Evolutionary conservation across 2,797 vertebrate genomes (phyloP).

Genomic region (Antennarius maculatus): DNA sequence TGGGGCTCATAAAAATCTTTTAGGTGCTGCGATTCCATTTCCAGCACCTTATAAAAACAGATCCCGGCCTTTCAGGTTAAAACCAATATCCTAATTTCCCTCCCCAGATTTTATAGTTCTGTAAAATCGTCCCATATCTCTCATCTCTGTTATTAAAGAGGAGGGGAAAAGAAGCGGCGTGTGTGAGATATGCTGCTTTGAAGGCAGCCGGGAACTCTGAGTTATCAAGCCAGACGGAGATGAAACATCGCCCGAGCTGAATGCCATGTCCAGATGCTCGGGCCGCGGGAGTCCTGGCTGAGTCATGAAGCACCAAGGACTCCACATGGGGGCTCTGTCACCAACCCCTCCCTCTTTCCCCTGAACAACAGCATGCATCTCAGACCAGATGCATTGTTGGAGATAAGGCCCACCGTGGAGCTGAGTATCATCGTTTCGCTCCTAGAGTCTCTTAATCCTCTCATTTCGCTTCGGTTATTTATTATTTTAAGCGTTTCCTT

Average conservation of each 20-base stretch:
- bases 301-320: constrained; percentile 70
- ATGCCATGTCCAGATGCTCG: constrained; percentile 75
- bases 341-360: constrained; percentile 18
- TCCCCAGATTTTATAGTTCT: constrained; percentile 17
- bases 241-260: constrained; percentile 52
- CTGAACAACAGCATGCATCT: constrained; percentile 39
- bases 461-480: constrained; percentile 4
- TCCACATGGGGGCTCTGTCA: constrained; percentile 40
- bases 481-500: constrained; percentile 11
- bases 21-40: constrained; percentile 15
- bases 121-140: constrained; percentile 9
- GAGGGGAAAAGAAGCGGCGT: constrained; percentile 34
- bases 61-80: constrained; percentile 19
- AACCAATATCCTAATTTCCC: constrained; percentile 36
- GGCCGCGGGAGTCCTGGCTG: constrained; percentile 72
- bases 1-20: constrained; percentile 2
- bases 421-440: constrained; percentile 36
- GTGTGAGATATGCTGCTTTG: constrained; percentile 37
- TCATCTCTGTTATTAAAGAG: constrained; percentile 32
- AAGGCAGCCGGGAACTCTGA: constrained; percentile 39
- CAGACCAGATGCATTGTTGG: constrained; percentile 58
- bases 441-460: constrained; percentile 31
- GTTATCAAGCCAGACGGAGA: constrained; percentile 57
- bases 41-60: constrained; percentile 8
- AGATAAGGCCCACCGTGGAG: constrained; percentile 58